Evolutionary conservation across 2,797 vertebrate genomes (phyloP), one percentile per base, ranked within the genome.

Genomic region (Pseudomugil gertrudae): DNA sequence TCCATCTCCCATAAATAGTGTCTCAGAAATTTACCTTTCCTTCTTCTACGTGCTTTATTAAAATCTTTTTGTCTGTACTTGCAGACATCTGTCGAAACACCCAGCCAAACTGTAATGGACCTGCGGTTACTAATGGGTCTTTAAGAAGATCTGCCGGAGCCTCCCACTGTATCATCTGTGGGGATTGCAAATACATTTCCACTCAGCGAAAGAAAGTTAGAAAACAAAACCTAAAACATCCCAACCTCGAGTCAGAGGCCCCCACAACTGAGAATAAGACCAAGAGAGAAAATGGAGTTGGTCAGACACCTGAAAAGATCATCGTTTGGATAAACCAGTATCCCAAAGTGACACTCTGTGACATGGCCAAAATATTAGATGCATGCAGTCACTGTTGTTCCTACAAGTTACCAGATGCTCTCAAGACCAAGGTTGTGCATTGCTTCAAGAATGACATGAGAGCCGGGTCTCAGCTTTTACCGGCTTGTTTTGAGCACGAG

Each of bases 361-460:
- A 93, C 27, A 21, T 93, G 51, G 74, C 83, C 54, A 63, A 74
- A 72, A 81, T 68, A 36, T 89, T 69, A 79, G 61, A 84, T 1
- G n/a, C 61, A 27, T 78, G 76, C 58, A 62, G 70, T 52, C 80
- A 72, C 13, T 32, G 77, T 30, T 90, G 86, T 66, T 68, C 80
- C 24, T 91, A 77, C 33, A n/a, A 76, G 55, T 77, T 93, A 63
- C 85, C 90, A 0, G 56, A 80, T 21, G 17, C 45, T 63, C 77
- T 90, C 55, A 78, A 83, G 53, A 71, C 27, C 48, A 85, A 87
- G 57, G 69, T 33, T 23, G 80, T 90, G 65, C 70, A 2, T 66
- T 93, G 93, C 80, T 92, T 92, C 79, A 90, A 90, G 47, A 73
- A 24, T 40, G 85, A 90, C 38, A 85, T 86, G 72, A 75, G 53